Conservation (phyloP, 2,113 vertebrate genomes). For the Aythya baeri region DNA sequence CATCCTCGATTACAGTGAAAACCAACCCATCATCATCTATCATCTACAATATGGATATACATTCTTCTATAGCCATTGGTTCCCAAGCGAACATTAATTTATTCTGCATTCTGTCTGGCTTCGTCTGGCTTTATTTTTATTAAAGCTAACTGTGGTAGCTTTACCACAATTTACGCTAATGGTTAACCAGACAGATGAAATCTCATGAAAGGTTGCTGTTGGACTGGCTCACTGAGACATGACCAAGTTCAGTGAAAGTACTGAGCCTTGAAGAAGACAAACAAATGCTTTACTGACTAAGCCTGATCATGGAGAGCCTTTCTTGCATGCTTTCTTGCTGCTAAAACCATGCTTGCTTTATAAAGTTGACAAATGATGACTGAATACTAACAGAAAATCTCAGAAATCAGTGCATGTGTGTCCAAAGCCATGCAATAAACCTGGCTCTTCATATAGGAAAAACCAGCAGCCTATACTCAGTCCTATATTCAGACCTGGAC, state of each 20-base stretch:
- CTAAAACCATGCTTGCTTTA: not conserved
- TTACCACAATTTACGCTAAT: constrained; percentile 15
- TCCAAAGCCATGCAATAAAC: not conserved
- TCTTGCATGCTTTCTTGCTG: not conserved
- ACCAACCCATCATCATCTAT: not conserved
- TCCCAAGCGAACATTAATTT: not conserved
- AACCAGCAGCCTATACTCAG: not conserved
- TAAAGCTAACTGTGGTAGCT: constrained; percentile 7
- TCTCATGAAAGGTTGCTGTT: not conserved
- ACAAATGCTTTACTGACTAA: not conserved
- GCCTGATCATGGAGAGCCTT: not conserved
- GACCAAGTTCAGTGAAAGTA: constrained; percentile 8
- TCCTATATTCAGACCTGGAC: not conserved
- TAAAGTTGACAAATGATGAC: not conserved
- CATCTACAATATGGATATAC: not conserved
- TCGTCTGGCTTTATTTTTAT: not conserved
- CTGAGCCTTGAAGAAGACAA: not conserved
- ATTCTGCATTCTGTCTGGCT: not conserved
- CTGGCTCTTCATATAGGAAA: not conserved
- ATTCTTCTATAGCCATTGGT: not conserved
- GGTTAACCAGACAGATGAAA: constrained; percentile 46
- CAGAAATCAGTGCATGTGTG: not conserved
- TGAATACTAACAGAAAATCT: constrained; percentile 1
- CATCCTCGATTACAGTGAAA: not conserved
- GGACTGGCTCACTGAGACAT: not conserved